Percentiles rank a stretch among this genome's conserved stretches.
phyloP scores from a whole-genome alignment of 2,113 vertebrate species.

The Neotoma lepida region DNA sequence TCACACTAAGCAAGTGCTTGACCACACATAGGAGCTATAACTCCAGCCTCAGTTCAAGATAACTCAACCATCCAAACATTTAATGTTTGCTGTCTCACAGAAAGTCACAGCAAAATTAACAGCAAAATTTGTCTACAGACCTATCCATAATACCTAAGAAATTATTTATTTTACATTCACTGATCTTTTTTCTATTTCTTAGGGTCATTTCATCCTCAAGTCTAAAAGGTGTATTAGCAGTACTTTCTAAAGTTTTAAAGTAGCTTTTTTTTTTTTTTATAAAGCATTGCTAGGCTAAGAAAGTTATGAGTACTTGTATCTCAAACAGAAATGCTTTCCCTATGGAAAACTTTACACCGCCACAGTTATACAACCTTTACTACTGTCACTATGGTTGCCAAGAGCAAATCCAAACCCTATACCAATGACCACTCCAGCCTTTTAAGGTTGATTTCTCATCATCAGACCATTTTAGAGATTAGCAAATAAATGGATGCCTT shows the following conservation, averaged over 20 bases:
- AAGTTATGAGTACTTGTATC: conserved; percentile 1
- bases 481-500: neutral
- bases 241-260: conserved; percentile 4
- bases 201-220: conserved; percentile 23
- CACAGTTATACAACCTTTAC: conserved; percentile 2
- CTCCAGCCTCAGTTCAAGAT: neutral
- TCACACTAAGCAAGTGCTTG: neutral
- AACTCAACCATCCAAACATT: conserved; percentile 37
- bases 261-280: conserved; percentile 7
- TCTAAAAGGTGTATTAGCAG: conserved; percentile 19
- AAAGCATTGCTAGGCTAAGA: neutral
- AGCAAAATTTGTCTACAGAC: neutral
- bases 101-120: neutral
- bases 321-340: neutral
- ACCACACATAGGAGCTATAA: neutral
- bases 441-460: neutral
- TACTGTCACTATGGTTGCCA: neutral
- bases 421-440: neutral
- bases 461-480: conserved; percentile 23
- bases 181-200: neutral
- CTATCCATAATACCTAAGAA: conserved; percentile 20
- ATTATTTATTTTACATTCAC: conserved; percentile 8
- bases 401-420: conserved; percentile 32
- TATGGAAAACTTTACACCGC: neutral
- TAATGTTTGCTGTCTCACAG: neutral